A percentile compares a stretch with the other conserved stretches of the same genome.
Evolutionary conservation across 2,888 invertebrate genomes (phyloP).

Genomic region (Sisyra nigra): DNA sequence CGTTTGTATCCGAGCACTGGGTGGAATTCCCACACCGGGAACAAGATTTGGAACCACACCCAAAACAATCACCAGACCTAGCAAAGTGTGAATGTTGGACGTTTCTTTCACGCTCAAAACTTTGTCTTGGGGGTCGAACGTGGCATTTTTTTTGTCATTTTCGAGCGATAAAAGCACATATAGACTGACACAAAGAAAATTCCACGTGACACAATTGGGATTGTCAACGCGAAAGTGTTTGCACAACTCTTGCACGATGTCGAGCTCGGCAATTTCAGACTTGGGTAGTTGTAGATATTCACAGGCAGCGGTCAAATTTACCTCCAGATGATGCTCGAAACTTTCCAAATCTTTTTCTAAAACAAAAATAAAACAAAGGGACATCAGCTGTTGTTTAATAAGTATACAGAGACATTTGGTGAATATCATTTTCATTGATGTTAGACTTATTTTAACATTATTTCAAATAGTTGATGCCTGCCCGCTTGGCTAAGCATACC

Average conservation of each 20-base stretch:
- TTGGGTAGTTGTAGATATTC: slow-evolving; percentile 11
- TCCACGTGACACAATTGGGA: slow-evolving; percentile 21
- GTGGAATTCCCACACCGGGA: slow-evolving; percentile 42
- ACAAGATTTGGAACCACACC: slow-evolving; percentile 50
- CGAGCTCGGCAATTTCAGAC: slow-evolving; percentile 10
- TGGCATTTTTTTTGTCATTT: slow-evolving; percentile 18
- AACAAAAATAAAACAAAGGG: too few relatives aligned
- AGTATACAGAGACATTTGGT: too few relatives aligned
- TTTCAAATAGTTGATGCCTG: too few relatives aligned
- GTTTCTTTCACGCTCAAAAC: slow-evolving; percentile 50
- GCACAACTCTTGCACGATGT: not conserved
- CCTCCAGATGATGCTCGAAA: slow-evolving; percentile 18
- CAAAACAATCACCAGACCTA: slow-evolving; percentile 44
- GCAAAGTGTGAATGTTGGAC: slow-evolving; percentile 39
- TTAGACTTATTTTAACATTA: too few relatives aligned
- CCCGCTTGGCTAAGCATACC: too few relatives aligned
- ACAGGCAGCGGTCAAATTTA: slow-evolving; percentile 16
- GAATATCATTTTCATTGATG: too few relatives aligned
- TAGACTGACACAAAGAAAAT: slow-evolving; percentile 29
- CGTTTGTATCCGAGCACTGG: slow-evolving; percentile 28
- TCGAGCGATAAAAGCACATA: slow-evolving; percentile 28
- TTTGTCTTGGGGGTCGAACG: slow-evolving; percentile 23
- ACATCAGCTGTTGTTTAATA: too few relatives aligned
- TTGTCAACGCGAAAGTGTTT: slow-evolving; percentile 8
- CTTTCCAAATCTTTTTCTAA: slow-evolving; percentile 9